A percentile compares a stretch with the other conserved stretches of the same genome.
Evolutionary conservation across 2,797 vertebrate species (phyloP).

Genomic region (Sylvia borin): DNA sequence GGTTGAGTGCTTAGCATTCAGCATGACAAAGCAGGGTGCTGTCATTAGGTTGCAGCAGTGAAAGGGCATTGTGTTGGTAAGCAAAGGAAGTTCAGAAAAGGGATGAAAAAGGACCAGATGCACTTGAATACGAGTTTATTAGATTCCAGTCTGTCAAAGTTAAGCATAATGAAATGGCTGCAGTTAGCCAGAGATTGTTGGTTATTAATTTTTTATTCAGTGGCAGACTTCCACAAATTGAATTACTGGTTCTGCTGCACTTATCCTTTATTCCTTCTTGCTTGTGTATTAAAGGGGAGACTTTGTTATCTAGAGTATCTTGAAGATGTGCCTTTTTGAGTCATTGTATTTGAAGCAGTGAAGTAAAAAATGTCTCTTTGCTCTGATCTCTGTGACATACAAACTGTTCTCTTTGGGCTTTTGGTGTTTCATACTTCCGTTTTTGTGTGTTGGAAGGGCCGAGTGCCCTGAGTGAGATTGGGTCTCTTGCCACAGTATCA

Average conservation of each 20-base stretch:
- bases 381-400: background rate
- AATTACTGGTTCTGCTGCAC: background rate
- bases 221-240: conserved; percentile 7
- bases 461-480: background rate
- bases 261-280: background rate
- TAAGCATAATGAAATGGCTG: background rate
- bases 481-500: background rate
- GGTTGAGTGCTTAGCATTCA: background rate
- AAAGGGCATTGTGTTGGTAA: background rate
- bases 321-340: background rate
- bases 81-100: background rate
- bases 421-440: background rate
- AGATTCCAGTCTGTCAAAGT: background rate
- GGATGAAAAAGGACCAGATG: background rate
- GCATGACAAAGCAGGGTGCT: background rate
- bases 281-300: background rate
- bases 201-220: conserved; percentile 10
- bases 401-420: background rate
- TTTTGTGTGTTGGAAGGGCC: background rate
- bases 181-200: background rate
- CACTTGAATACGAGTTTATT: background rate
- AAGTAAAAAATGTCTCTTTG: background rate
- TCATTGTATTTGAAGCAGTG: background rate
- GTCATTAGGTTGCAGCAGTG: background rate
- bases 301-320: background rate